Conservation (phyloP, 1,140 invertebrate genomes). For the Akabosia matsudoensis region DNA sequence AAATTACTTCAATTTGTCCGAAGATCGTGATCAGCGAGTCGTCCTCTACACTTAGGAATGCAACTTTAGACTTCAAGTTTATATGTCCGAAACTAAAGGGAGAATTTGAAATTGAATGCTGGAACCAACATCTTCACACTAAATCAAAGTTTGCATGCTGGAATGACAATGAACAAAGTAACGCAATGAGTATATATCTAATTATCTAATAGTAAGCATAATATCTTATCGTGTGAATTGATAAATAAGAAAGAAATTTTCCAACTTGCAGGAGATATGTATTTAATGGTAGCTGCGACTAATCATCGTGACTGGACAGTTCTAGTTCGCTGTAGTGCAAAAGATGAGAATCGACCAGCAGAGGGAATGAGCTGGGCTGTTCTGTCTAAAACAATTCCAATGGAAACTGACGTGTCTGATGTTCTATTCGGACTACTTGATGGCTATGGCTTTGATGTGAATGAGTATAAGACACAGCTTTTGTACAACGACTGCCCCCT, state of each 20-base stretch:
- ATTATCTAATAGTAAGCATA: background rate
- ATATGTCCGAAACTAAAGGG: slow-evolving; percentile 18
- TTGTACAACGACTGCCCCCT: background rate
- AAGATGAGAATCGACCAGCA: background rate
- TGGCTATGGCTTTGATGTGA: slow-evolving; percentile 32
- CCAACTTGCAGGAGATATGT: slow-evolving; percentile 19
- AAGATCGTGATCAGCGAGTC: background rate
- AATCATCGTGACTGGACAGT: slow-evolving; percentile 24
- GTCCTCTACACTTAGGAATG: background rate
- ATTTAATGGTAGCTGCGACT: slow-evolving; percentile 27
- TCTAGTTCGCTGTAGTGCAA: slow-evolving; percentile 22
- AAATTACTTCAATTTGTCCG: slow-evolving; percentile 25
- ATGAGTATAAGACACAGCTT: background rate
- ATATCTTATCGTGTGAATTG: background rate
- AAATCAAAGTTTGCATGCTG: slow-evolving; percentile 28
- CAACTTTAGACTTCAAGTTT: background rate
- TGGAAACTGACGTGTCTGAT: background rate
- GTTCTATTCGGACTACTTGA: slow-evolving; percentile 29
- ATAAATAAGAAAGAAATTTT: background rate
- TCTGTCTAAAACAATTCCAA: slow-evolving; percentile 23
- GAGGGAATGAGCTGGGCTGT: slow-evolving; percentile 36
- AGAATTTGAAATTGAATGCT: slow-evolving; percentile 18
- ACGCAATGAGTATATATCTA: background rate
- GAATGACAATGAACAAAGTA: slow-evolving; percentile 27
- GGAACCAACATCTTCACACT: background rate